Evolutionary conservation across 1,140 invertebrate species (phyloP), one percentile per base, ranked within the genome.

Genomic region (Trissolcus basalis): DNA sequence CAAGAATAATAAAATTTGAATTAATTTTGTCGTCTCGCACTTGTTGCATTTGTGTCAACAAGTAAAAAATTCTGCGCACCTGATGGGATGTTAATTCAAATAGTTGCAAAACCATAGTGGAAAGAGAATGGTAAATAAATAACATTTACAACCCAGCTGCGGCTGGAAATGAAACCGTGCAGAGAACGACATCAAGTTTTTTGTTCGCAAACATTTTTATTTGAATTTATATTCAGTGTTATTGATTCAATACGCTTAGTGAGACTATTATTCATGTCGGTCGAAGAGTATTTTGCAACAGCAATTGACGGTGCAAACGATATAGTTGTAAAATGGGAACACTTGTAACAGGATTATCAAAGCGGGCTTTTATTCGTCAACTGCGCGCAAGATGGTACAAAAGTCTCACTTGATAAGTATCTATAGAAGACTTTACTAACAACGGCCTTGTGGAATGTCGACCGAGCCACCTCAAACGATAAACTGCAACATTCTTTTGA

Each of bases 321-420:
- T 12, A n/a, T 60, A 61, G 54, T 64, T 72, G 48, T 39, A 64
- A 72, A 72, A 64, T 64, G 39, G 54, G 39, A 72, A 43, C 64
- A 15, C 39, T 78, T 80, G 80, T 75, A 80, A 80, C 80, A 81
- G 63, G 78, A 83, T 85, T 82, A 81, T 82, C 80, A 79, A 77
- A 76, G 41, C 58, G 70, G 68, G 78, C 67, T 71, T 81, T 79
- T 77, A 84, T 84, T 82, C 82, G 79, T 61, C 65, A 53, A 19
- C 56, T 48, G 64, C 68, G 61, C 79, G 58, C 60, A 77, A 80
- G 78, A 53, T 69, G 71, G 73, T 80, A 84, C 81, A 85, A 84
- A 84, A 83, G 68, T 64, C 65, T 79, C 58, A 58, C 58, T 76
- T 71, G 71, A 71, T 58, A 47, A 63, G 53, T 64, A 64, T 63